These are phyloP conservation scores for Odontamblyopus rebecca DNA, from an alignment of 2,797 vertebrate species.

Conservation along the genomic window DNA sequence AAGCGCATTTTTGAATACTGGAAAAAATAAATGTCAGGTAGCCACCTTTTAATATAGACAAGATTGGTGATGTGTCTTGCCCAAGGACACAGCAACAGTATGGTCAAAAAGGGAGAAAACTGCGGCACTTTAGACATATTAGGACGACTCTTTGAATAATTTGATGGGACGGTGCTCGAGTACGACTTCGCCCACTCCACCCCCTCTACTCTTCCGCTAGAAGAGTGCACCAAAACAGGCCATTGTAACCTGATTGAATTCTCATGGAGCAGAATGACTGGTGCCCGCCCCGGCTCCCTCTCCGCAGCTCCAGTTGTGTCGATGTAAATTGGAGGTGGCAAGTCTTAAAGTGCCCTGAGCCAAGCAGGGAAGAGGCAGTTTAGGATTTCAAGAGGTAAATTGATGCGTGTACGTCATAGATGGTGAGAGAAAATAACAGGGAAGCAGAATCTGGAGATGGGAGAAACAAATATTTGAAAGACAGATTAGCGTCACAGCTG, in stretches of 20 bases:
- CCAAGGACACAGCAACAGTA: background rate
- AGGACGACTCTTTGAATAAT: background rate
- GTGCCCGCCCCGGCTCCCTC: slow-evolving; percentile 29
- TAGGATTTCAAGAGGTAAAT: slow-evolving; percentile 60
- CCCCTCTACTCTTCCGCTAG: slow-evolving; percentile 21
- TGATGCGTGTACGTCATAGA: slow-evolving; percentile 40
- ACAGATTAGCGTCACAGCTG: slow-evolving; percentile 77
- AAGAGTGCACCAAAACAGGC: slow-evolving; percentile 52
- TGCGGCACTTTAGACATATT: background rate
- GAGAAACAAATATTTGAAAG: slow-evolving; percentile 82
- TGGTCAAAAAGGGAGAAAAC: background rate
- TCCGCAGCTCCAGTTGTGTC: slow-evolving; percentile 31
- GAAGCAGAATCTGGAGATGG: slow-evolving; percentile 57
- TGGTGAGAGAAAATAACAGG: slow-evolving; percentile 7
- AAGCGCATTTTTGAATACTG: background rate
- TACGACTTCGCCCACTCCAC: background rate
- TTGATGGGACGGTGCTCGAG: too few relatives aligned
- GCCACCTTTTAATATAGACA: background rate
- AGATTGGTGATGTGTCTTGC: background rate
- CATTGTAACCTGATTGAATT: slow-evolving; percentile 57
- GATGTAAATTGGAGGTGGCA: slow-evolving; percentile 71
- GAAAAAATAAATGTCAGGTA: background rate
- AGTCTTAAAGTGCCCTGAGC: slow-evolving; percentile 62
- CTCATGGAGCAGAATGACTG: slow-evolving; percentile 68
- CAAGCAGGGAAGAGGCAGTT: slow-evolving; percentile 56